A percentile compares a stretch with the other conserved stretches of the same genome.
phyloP scores from a whole-genome alignment of 2,888 invertebrate species.

The Brachypalpus laphriformis region DNA sequence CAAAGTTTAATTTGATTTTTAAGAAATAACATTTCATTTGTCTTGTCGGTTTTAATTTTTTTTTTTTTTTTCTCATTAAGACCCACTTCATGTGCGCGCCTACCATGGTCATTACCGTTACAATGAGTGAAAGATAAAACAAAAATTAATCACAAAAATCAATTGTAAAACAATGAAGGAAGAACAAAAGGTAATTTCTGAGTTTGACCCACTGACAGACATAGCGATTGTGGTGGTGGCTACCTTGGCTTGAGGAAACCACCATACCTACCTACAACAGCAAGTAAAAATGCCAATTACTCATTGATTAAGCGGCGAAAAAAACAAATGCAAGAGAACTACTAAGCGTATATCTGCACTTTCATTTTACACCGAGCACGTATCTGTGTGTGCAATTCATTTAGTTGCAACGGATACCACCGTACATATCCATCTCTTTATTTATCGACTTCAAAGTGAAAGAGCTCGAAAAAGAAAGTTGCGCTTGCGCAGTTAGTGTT shows the following conservation, averaged over 20 bases:
- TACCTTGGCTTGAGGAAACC: conserved; percentile 51
- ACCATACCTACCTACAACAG: conserved; percentile 30
- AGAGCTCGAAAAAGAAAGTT: conserved; percentile 70
- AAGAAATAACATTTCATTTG: conserved; percentile 53
- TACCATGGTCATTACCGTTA: conserved; percentile 56
- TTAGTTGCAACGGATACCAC: conserved; percentile 25
- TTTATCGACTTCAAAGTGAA: conserved; percentile 42
- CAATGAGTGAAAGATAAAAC: conserved; percentile 30
- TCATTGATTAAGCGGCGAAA: conserved; percentile 56
- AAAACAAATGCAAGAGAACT: conserved; percentile 6
- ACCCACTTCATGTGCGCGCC: conserved; percentile 39
- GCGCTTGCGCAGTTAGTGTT: conserved; percentile 24
- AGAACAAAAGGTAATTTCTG: conserved; percentile 60
- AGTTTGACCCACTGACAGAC: conserved; percentile 64
- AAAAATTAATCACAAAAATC: conserved; percentile 59
- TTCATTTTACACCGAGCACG: conserved; percentile 51
- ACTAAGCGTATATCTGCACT: conserved; percentile 22
- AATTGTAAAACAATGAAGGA: conserved; percentile 57
- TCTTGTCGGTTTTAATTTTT: conserved; percentile 28
- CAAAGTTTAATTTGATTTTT: conserved; percentile 42
- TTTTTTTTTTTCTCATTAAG: conserved; percentile 40
- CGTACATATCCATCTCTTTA: conserved; percentile 31
- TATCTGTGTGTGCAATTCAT: conserved; percentile 29
- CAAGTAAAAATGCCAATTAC: conserved; percentile 60
- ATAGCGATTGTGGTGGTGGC: conserved; percentile 26